Evolutionary conservation across 1,140 invertebrate genomes (phyloP).

Genomic region (Capitella teleta): DNA sequence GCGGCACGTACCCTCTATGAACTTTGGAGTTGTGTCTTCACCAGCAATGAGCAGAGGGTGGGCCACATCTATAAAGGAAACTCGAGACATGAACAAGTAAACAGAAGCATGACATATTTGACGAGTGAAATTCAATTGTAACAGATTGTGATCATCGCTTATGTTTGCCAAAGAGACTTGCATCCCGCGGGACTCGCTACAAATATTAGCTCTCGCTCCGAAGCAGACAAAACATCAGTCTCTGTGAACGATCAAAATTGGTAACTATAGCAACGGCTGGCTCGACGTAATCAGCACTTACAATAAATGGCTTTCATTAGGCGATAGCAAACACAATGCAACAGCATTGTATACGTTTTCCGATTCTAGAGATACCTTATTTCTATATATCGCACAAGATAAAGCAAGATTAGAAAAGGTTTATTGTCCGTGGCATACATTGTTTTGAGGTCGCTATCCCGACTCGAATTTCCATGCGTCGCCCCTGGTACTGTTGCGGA

Average conservation of each 20-base stretch:
- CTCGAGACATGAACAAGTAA: not conserved
- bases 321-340: too few species aligned
- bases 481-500: not conserved
- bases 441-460: not conserved
- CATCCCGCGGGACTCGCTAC: not conserved
- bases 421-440: not conserved
- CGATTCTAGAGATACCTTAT: not conserved
- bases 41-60: conserved; percentile 9
- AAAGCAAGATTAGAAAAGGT: not conserved
- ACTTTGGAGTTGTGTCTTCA: conserved; percentile 6
- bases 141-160: not conserved
- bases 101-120: not conserved
- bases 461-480: not conserved
- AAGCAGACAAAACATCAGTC: too few species aligned
- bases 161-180: not conserved
- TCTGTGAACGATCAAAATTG: too few species aligned
- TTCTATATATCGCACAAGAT: not conserved
- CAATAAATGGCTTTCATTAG: too few species aligned
- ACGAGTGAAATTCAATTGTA: not conserved
- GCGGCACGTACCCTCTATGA: conserved; percentile 11
- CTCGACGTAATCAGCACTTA: too few species aligned
- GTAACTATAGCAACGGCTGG: too few species aligned
- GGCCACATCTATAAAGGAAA: conserved; percentile 8
- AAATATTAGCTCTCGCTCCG: not conserved
- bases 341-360: not conserved